Conservation (phyloP, 2,888 invertebrate genomes). For the Hirtodrosophila cameraria region DNA sequence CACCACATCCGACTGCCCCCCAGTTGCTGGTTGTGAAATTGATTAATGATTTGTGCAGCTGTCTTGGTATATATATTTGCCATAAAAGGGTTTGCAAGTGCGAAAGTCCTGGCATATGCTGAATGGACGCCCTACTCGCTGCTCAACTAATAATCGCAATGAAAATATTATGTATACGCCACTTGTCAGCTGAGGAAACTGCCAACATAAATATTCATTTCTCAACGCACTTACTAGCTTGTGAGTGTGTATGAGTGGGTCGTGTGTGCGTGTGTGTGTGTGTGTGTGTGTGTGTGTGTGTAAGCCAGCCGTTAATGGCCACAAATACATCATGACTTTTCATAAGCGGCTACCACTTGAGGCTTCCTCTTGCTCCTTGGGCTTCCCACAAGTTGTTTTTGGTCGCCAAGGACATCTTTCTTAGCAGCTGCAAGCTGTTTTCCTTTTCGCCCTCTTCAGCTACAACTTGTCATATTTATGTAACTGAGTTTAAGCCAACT, state of each 20-base stretch:
- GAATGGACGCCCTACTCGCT: background rate
- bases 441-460: constrained; percentile 34
- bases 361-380: constrained; percentile 30
- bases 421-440: constrained; percentile 30
- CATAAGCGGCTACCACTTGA: constrained; percentile 72
- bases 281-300: constrained; percentile 19
- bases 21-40: constrained; percentile 37
- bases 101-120: too few species aligned
- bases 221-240: constrained; percentile 38
- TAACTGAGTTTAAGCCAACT: constrained; percentile 66
- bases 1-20: constrained; percentile 23
- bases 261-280: constrained; percentile 10
- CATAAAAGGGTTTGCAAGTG: constrained; percentile 11
- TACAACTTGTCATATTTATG: constrained; percentile 73
- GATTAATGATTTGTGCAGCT: constrained; percentile 58
- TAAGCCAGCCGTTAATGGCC: constrained; percentile 65
- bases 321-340: constrained; percentile 77
- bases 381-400: constrained; percentile 21
- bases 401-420: constrained; percentile 54
- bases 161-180: constrained; percentile 71
- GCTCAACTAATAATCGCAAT: constrained; percentile 58
- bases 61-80: background rate
- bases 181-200: constrained; percentile 43
- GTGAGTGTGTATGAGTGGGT: too few species aligned
- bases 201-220: constrained; percentile 72